Conservation (phyloP, 2,797 vertebrate species). For the Agapornis canus region DNA sequence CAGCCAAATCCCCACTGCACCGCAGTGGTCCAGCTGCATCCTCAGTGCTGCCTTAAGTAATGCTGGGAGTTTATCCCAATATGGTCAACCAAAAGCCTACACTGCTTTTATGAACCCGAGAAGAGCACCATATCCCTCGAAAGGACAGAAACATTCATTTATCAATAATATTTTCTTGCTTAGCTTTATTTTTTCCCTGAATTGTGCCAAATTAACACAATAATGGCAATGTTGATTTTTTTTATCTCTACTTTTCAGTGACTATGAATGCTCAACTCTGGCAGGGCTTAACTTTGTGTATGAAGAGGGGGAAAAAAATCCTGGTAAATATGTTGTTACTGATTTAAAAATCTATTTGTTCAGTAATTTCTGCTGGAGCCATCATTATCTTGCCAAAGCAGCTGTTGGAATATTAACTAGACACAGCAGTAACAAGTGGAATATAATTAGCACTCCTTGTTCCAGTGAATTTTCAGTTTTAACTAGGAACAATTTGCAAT, state of each 20-base stretch:
- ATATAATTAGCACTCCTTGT: slow-evolving; percentile 74
- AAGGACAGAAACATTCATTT: not conserved
- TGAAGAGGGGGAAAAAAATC: slow-evolving; percentile 12
- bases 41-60: not conserved
- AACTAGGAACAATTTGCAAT: slow-evolving; percentile 74
- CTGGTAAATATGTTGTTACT: slow-evolving; percentile 70
- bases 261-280: slow-evolving; percentile 34
- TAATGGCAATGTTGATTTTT: slow-evolving; percentile 22
- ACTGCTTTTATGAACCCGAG: not conserved
- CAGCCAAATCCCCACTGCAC: not conserved
- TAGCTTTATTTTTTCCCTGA: not conserved
- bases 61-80: not conserved
- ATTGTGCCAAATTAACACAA: slow-evolving; percentile 52
- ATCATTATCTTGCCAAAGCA: slow-evolving; percentile 75
- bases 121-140: not conserved
- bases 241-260: slow-evolving; percentile 49
- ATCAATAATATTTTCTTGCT: not conserved
- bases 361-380: slow-evolving; percentile 65
- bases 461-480: slow-evolving; percentile 71
- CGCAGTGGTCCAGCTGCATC: accelerated
- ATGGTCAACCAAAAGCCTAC: not conserved
- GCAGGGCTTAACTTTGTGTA: slow-evolving; percentile 58
- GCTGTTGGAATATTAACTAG: slow-evolving; percentile 76
- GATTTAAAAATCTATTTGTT: slow-evolving; percentile 75
- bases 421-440: slow-evolving; percentile 71